phyloP scores from a whole-genome alignment of 1,140 invertebrate genomes.

The Drosophila yakuba region DNA sequence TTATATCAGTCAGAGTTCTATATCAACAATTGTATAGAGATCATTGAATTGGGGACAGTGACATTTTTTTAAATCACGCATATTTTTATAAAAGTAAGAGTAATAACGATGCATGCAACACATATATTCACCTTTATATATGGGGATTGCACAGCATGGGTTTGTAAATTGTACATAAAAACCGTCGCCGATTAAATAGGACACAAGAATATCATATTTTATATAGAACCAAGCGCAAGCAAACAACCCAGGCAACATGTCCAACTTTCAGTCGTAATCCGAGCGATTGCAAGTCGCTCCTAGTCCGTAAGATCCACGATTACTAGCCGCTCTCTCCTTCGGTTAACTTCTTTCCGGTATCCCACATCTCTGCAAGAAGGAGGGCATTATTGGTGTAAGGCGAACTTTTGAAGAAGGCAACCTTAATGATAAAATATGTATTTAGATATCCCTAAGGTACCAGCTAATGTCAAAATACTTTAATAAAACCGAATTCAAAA shows the following conservation, averaged over 20 bases:
- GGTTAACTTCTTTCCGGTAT: constrained; percentile 13
- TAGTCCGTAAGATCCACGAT: constrained; percentile 19
- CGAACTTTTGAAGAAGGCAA: constrained; percentile 50
- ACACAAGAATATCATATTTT: constrained; percentile 25
- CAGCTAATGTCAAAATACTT: constrained; percentile 66
- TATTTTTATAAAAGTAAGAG: constrained; percentile 57
- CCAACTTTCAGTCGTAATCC: constrained; percentile 35
- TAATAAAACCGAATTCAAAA: constrained; percentile 77
- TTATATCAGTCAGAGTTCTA: constrained; percentile 78
- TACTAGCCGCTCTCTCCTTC: constrained; percentile 24
- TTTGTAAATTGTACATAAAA: constrained; percentile 67
- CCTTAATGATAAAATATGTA: constrained; percentile 57
- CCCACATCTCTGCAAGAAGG: constrained; percentile 13
- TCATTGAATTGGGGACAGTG: constrained; percentile 18
- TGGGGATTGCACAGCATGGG: constrained; percentile 33
- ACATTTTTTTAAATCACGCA: constrained; percentile 45
- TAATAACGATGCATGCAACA: constrained; percentile 20
- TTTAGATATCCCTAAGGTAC: constrained; percentile 61
- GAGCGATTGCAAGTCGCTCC: constrained; percentile 10
- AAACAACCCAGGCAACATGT: constrained; percentile 41
- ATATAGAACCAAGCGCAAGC: constrained; percentile 19
- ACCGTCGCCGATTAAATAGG: constrained; percentile 21
- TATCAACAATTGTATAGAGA: constrained; percentile 44
- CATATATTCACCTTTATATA: constrained; percentile 22
- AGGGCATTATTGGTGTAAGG: constrained; percentile 31